phyloP scores from a whole-genome alignment of 2,797 vertebrate genomes.

The Acomys russatus region DNA sequence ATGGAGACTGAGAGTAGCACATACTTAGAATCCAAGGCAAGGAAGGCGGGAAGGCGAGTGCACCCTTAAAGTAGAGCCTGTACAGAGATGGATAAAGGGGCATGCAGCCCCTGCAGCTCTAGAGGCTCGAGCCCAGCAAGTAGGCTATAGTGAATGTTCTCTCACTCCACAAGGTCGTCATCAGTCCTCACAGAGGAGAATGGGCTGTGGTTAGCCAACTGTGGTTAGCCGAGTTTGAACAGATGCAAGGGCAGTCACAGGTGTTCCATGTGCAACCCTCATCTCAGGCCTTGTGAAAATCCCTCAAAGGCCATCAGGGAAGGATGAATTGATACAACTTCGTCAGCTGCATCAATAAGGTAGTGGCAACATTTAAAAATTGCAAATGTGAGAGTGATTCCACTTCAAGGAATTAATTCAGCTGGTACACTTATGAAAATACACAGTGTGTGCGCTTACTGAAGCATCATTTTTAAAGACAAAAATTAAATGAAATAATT shows the following conservation, averaged over 20 bases:
- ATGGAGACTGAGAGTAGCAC: background rate
- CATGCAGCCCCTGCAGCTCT: background rate
- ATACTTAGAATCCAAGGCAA: background rate
- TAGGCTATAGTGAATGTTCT: background rate
- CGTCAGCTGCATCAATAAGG: background rate
- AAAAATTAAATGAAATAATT: slow-evolving; percentile 53
- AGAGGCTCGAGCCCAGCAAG: background rate
- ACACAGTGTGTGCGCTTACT: slow-evolving; percentile 1
- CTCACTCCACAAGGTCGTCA: background rate
- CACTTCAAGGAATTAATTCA: slow-evolving; percentile 36
- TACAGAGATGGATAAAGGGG: background rate
- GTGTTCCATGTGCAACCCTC: background rate
- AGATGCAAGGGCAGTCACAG: background rate
- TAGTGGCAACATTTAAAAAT: slow-evolving; percentile 18
- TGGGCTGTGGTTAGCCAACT: background rate
- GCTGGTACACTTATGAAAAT: slow-evolving; percentile 18
- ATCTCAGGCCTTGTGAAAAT: background rate
- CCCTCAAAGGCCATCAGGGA: background rate
- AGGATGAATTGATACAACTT: background rate
- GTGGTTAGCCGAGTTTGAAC: background rate
- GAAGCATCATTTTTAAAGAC: slow-evolving; percentile 55
- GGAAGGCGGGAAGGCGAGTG: background rate
- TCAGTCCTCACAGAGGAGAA: background rate
- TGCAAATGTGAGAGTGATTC: slow-evolving; percentile 6
- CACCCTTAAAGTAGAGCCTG: background rate